phyloP scores from a whole-genome alignment of 2,888 invertebrate genomes.

The Rotaria socialis region DNA sequence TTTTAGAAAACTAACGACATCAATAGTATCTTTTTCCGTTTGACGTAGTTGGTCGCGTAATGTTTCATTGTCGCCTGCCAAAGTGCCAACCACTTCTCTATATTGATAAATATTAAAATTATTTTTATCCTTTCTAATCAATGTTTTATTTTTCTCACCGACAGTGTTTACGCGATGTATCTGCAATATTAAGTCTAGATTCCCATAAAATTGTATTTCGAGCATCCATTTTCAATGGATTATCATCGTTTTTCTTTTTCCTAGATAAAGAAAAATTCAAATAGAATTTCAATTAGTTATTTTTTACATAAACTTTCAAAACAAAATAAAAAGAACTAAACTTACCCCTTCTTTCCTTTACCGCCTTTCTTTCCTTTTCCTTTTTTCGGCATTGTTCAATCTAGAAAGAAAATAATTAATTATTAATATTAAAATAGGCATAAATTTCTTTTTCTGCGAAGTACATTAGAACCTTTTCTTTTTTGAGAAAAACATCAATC shows the following conservation, averaged over 20 bases:
- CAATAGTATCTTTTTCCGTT: slow-evolving; percentile 59
- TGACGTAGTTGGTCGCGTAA: slow-evolving; percentile 56
- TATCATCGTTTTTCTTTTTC: slow-evolving; percentile 49
- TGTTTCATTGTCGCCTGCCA: slow-evolving; percentile 57
- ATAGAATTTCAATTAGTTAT: neutral
- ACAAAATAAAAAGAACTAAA: neutral
- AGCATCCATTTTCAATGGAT: slow-evolving; percentile 51
- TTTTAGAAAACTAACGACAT: slow-evolving; percentile 58
- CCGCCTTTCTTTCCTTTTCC: neutral
- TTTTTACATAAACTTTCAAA: neutral
- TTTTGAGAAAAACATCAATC: neutral
- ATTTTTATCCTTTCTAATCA: neutral
- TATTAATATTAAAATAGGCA: neutral
- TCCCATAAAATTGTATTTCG: slow-evolving; percentile 58
- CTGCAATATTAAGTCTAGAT: slow-evolving; percentile 28
- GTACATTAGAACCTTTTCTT: too few species aligned
- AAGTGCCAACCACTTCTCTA: slow-evolving; percentile 55
- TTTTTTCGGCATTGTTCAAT: slow-evolving; percentile 2
- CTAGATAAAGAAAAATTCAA: neutral
- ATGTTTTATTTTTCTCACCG: neutral
- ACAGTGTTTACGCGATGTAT: slow-evolving; percentile 27
- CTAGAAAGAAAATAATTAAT: neutral
- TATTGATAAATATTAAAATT: neutral
- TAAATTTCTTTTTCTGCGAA: neutral
- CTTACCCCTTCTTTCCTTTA: neutral